Base-by-base conservation (phyloP, 2,888 invertebrate species). In the Hydropsyche betteni region DNA sequence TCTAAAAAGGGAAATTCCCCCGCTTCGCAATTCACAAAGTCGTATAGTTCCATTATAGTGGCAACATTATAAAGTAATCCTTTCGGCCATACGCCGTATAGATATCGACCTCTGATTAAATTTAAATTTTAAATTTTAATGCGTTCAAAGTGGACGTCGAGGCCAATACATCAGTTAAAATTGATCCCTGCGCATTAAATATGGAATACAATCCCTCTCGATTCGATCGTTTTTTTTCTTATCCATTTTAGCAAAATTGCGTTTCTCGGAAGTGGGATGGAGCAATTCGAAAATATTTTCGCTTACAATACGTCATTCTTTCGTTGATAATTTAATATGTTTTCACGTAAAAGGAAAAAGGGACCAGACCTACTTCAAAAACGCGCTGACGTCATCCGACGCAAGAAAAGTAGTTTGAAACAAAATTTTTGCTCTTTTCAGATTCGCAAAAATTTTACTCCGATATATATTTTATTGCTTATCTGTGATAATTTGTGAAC, bases 1-100 rank as follows among this genome's bases (percentile, higher is more conserved):
- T 71, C 71, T 44, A 36, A 34, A 53, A 50, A 71, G 76, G 68
- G 69, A 76, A 76, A 71, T 76, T 74, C 68, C 68, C 44, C 68
- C 24, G 24, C 55, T 61, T 64, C 76, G 71, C 74, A 36, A 68
- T 74, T 68, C 58, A 74, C 8, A 73, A 16, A 73, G 34, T 64
- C 36, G 10, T 12, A 34, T 34, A 64, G 33, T 64, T 64, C 36
- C 16, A 58, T 64, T 64, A 64, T 64, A 36, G 64, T n/a, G n/a
- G 36, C 7, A 10, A 36, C 64, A 64, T 64, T 64, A 64, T 33
- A 64, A 64, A 36, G 36, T 64, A 64, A 64, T 64, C 64, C 64
- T 64, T 64, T 64, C 8, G 24, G 36, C 64, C 36, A 64, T 36
- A 12, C 10, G 34, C 64, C 6, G 44, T 10, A 44, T 44, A 8